A percentile compares a stretch with the other conserved stretches of the same genome.
phyloP scores from a whole-genome alignment of 2,888 invertebrate genomes.

The Perizoma flavofasciatum region DNA sequence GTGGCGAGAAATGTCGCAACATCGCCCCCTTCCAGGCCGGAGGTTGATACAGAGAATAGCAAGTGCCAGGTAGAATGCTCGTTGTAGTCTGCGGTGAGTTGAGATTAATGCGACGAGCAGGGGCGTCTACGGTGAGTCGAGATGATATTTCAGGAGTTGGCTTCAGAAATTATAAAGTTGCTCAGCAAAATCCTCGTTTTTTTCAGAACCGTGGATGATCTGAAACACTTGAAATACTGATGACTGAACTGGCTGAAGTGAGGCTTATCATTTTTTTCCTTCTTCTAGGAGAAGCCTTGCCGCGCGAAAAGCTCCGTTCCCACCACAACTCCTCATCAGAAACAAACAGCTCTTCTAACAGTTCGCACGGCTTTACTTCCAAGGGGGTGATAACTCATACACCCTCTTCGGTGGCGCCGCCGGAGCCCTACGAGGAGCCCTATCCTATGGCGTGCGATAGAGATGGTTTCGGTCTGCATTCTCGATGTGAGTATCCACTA shows the following conservation, averaged over 20 bases:
- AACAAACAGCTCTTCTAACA: conserved; percentile 83
- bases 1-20: no score
- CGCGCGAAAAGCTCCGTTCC: conserved; percentile 54
- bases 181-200: background rate
- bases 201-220: background rate
- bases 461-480: conserved; percentile 47
- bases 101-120: no score
- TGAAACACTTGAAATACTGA: no score
- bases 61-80: no score
- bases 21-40: no score
- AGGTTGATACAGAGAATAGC: no score
- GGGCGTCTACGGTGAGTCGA: no score
- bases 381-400: conserved; percentile 57
- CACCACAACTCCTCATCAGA: conserved; percentile 72
- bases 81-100: no score
- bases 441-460: conserved; percentile 73
- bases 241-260: background rate
- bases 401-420: conserved; percentile 58
- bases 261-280: conserved; percentile 8
- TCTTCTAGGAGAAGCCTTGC: conserved; percentile 47
- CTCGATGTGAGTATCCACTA: conserved; percentile 18
- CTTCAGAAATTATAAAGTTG: background rate
- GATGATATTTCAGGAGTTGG: no score
- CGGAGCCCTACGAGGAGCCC: conserved; percentile 57
- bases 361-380: conserved; percentile 63